A percentile compares a stretch with the other conserved stretches of the same genome.
Evolutionary conservation across 2,888 invertebrate genomes (phyloP).

Genomic region (Apeira syringaria): DNA sequence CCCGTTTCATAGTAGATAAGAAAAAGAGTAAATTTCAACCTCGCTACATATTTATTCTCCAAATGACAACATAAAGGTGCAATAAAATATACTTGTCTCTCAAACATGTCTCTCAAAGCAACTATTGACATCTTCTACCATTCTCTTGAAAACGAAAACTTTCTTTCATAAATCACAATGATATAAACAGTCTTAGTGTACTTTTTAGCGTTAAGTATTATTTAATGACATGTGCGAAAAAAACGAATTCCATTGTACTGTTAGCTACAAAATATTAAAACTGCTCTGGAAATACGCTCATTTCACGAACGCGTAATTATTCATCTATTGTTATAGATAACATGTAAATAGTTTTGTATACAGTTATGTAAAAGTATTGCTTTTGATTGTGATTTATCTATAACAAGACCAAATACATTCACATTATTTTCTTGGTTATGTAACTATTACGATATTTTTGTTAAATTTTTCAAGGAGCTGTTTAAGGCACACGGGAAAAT

Average conservation of each 20-base stretch:
- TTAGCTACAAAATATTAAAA: not conserved
- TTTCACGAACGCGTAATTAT: slow-evolving; percentile 14
- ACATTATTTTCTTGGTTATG: slow-evolving; percentile 17
- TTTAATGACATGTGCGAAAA: slow-evolving; percentile 13
- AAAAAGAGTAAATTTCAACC: too few relatives aligned
- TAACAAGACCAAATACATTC: slow-evolving; percentile 5
- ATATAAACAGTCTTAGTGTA: slow-evolving; percentile 12
- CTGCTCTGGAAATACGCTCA: too few relatives aligned
- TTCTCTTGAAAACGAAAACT: slow-evolving; percentile 4
- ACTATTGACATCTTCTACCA: too few relatives aligned
- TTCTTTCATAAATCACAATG: slow-evolving; percentile 10
- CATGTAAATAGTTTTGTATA: slow-evolving; percentile 1
- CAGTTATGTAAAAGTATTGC: not conserved
- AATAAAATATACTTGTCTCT: slow-evolving; percentile 6
- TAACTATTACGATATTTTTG: slow-evolving; percentile 13
- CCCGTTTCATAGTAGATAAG: too few relatives aligned
- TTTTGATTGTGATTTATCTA: slow-evolving; percentile 16
- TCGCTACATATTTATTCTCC: too few relatives aligned
- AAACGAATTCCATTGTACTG: slow-evolving; percentile 11
- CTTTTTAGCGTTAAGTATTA: slow-evolving; percentile 2
- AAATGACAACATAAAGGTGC: not conserved
- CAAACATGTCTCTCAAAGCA: not conserved
- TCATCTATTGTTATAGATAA: slow-evolving; percentile 10
- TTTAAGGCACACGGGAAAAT: too few relatives aligned
- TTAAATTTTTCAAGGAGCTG: not conserved